Base-by-base conservation (phyloP, 2,888 invertebrate species). In the Erebia aethiops region DNA sequence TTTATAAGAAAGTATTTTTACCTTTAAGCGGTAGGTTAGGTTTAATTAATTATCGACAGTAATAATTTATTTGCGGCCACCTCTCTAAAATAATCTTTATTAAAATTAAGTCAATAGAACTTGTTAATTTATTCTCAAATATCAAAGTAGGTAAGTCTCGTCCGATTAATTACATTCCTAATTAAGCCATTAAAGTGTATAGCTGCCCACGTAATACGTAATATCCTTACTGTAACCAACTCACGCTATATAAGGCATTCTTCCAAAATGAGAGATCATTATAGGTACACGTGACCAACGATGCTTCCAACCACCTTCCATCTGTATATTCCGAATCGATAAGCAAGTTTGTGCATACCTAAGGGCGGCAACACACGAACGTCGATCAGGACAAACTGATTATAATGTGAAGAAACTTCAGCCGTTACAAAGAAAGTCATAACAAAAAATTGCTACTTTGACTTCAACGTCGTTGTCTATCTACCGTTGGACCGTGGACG, bases 171-270 rank as follows among this genome's bases (percentile, higher is more conserved):
- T 70, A 70, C 2, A 58, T 60, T 69, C 63, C 63, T 72, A 69
- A 72, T 74, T 72, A 72, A 74, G 74, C 63, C 70, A 72, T 72
- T 72, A 69, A 69, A 65, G 57, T 54, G 64, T 72, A 60, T 51
- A 51, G 51, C 60, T 41, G n/a, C 49, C 46, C 51, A 69, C 57
- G 57, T 71, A 69, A 71, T 66, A 71, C 66, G 62, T 62, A 65
- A 73, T 60, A 66, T 62, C 65, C 66, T 51, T 66, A 64, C 58
- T 11, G 61, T 61, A 70, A 67, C 57, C 60, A 46, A 66, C 54
- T 66, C 52, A 18, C n/a, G 61, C 66, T 70, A 66, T 62, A 66
- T 60, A 70, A 56, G 70, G 70, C 43, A 21, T 61, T 54, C 26
- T 62, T 66, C 70, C 66, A 66, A 70, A 70, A 66, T 65, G 46